A percentile compares a stretch with the other conserved stretches of the same genome.
Evolutionary conservation across 2,797 vertebrate genomes (phyloP).

Genomic region (Acrossocheilus fasciatus): DNA sequence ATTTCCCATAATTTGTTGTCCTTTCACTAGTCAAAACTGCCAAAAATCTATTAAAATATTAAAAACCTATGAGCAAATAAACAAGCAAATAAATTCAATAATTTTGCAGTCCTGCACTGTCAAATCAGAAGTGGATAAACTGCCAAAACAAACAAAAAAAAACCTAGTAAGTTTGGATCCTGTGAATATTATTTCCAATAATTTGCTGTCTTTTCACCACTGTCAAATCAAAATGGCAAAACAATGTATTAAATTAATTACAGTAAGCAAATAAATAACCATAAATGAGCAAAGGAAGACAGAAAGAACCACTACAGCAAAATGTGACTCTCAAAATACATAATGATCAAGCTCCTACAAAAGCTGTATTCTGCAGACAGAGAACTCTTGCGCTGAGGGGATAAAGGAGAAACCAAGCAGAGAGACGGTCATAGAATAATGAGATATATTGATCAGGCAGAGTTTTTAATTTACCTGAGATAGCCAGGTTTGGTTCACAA

Average conservation of each 20-base stretch:
- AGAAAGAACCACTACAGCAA: background rate
- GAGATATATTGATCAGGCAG: conserved; percentile 18
- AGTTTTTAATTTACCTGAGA: conserved; percentile 8
- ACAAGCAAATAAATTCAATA: too few relatives aligned
- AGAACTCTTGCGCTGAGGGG: background rate
- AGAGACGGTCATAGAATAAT: background rate
- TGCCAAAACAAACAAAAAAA: too few relatives aligned
- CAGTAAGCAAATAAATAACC: too few relatives aligned
- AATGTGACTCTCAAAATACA: background rate
- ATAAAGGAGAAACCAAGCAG: background rate
- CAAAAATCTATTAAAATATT: too few relatives aligned
- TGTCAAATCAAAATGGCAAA: background rate
- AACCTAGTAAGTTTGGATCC: too few relatives aligned
- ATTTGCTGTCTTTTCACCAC: background rate
- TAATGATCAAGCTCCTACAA: background rate
- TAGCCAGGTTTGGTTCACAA: background rate
- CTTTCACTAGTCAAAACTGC: too few relatives aligned
- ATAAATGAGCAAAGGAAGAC: background rate
- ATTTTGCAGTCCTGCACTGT: too few relatives aligned
- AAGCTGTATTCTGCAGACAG: background rate
- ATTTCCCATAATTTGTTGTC: too few relatives aligned
- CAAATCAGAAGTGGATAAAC: too few relatives aligned
- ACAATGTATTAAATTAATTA: background rate
- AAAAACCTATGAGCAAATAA: too few relatives aligned
- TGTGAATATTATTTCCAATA: too few relatives aligned